These are phyloP conservation scores for Phymanthus crucifer DNA, from an alignment of 92 coral and sea anemone species.

Conservation along the genomic window DNA sequence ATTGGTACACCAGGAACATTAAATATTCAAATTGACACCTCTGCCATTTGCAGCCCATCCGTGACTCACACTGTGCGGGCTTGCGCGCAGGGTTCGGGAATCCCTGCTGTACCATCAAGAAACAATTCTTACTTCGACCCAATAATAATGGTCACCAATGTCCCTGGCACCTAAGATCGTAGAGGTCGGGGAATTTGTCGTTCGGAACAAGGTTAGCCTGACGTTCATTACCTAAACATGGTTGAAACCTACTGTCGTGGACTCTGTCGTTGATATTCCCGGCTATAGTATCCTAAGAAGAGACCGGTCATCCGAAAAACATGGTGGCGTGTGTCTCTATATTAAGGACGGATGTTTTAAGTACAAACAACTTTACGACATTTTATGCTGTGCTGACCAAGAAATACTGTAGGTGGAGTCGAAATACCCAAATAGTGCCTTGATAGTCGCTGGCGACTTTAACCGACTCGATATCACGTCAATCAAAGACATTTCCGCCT, in stretches of 20 bases:
- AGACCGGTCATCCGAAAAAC: background rate
- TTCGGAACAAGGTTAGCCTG: background rate
- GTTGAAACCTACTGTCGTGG: background rate
- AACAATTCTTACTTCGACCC: background rate
- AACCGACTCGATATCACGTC: background rate
- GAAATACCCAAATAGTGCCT: background rate
- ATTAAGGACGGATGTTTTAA: background rate
- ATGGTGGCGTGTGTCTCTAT: background rate
- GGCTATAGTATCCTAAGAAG: background rate
- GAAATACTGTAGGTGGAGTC: background rate
- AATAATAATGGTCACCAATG: background rate
- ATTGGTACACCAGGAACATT: background rate
- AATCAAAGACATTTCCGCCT: slow-evolving; percentile 24
- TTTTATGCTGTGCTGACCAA: background rate
- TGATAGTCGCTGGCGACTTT: background rate
- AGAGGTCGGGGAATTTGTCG: background rate
- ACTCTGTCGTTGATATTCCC: background rate
- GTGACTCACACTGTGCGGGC: background rate
- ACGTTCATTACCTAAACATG: background rate
- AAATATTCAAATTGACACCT: background rate
- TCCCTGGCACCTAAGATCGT: background rate
- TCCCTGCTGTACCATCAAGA: background rate
- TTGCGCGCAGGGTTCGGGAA: background rate
- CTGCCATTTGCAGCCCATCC: background rate
- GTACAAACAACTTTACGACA: background rate